A percentile compares a stretch with the other conserved stretches of the same genome.
phyloP scores from a whole-genome alignment of 2,888 invertebrate species.

The Nesidiocoris tenuis region DNA sequence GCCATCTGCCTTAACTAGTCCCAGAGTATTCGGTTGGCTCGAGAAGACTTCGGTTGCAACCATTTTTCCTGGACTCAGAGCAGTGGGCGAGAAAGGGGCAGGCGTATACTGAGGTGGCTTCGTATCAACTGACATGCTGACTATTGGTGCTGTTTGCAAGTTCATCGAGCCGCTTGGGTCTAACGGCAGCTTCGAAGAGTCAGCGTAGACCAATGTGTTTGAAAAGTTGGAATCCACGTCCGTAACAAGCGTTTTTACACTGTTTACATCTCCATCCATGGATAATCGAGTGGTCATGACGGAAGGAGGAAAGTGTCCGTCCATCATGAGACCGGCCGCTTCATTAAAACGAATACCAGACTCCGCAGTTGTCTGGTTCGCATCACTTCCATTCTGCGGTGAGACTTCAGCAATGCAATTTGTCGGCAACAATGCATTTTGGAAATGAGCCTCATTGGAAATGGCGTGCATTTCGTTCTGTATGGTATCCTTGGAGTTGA shows the following conservation, averaged over 20 bases:
- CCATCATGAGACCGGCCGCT: not conserved
- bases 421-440: not conserved
- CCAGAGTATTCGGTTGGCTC: not conserved
- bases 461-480: conserved; percentile 1
- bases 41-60: not conserved
- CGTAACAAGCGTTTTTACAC: not conserved
- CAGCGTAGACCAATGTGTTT: conserved; percentile 10
- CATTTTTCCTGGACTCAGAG: not conserved
- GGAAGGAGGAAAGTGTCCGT: conserved; percentile 14
- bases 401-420: not conserved
- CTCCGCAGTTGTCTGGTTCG: not conserved
- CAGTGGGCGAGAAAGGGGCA: not conserved
- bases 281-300: conserved; percentile 8
- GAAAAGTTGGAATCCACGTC: conserved; percentile 11
- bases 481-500: conserved; percentile 4
- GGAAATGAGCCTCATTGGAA: conserved; percentile 13
- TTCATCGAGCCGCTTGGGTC: conserved; percentile 15
- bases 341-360: not conserved
- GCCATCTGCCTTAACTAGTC: not conserved
- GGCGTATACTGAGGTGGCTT: not conserved
- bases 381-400: not conserved
- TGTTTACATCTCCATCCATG: not conserved
- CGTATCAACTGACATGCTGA: not conserved
- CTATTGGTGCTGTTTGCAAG: not conserved
- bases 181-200: conserved; percentile 19